phyloP scores from a whole-genome alignment of 2,113 vertebrate species.

The Thamnaconus septentrionalis region DNA sequence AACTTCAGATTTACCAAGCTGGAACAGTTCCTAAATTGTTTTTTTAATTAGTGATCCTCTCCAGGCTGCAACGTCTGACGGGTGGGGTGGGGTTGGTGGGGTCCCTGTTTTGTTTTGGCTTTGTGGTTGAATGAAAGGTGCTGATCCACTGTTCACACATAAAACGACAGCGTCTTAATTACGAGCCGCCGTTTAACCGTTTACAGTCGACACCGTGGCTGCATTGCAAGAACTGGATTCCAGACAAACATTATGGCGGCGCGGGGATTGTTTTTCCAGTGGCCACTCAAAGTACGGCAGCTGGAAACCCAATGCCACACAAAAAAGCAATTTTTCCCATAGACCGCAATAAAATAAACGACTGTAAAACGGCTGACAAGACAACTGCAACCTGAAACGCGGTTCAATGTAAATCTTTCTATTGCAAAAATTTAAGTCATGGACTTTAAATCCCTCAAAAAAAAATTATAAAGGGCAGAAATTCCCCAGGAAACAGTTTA shows the following conservation, averaged over 20 bases:
- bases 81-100: constrained; percentile 2
- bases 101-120: constrained; percentile 69
- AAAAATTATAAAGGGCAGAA: too few relatives aligned
- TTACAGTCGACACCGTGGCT: constrained; percentile 33
- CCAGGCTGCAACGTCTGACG: constrained; percentile 69
- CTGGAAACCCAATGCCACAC: too few relatives aligned
- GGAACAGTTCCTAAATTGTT: constrained; percentile 80
- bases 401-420: too few relatives aligned
- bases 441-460: too few relatives aligned
- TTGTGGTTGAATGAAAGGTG: constrained; percentile 75
- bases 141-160: constrained; percentile 69
- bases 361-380: too few relatives aligned
- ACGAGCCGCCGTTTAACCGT: constrained; percentile 64
- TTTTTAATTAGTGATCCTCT: constrained; percentile 77
- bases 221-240: too few relatives aligned
- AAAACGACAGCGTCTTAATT: constrained; percentile 75
- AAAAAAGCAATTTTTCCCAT: too few relatives aligned
- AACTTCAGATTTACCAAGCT: constrained; percentile 81
- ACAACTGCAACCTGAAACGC: too few relatives aligned
- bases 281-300: background rate
- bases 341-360: too few relatives aligned
- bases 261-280: constrained; percentile 3
- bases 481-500: too few relatives aligned
- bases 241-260: too few relatives aligned
- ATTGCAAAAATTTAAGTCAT: too few relatives aligned